Evolutionary conservation across 2,797 vertebrate genomes (phyloP).

Genomic region (Rhinoraja longicauda): DNA sequence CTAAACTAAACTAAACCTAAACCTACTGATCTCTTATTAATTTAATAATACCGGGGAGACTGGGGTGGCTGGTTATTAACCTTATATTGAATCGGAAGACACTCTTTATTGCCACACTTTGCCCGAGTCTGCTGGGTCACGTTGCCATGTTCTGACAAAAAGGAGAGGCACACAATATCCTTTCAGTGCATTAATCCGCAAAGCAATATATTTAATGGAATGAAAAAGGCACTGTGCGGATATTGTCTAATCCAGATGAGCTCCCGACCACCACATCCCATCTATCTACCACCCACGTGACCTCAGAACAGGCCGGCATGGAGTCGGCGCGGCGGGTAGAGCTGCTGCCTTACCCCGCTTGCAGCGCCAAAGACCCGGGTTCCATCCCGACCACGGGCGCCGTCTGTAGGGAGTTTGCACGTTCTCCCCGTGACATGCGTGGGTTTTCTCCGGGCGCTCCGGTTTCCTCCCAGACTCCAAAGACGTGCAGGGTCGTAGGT

Average conservation of each 20-base stretch:
- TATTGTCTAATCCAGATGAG: conserved; percentile 6
- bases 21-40: too few species aligned
- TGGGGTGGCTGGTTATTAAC: background rate
- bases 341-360: too few species aligned
- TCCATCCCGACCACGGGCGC: too few species aligned
- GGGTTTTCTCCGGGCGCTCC: too few species aligned
- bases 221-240: background rate
- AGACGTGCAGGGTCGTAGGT: too few species aligned
- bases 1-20: too few species aligned
- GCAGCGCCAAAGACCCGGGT: too few species aligned
- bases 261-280: background rate
- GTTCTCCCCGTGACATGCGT: too few species aligned
- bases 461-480: too few species aligned
- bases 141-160: background rate
- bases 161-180: background rate
- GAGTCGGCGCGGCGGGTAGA: too few species aligned
- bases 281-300: background rate
- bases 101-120: background rate
- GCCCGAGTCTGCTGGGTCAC: background rate
- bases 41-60: background rate
- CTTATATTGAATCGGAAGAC: background rate
- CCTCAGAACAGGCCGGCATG: background rate
- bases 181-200: background rate
- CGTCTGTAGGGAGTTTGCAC: too few species aligned
- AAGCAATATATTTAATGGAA: conserved; percentile 1